These are phyloP conservation scores for Squalus acanthias DNA, from an alignment of 2,797 vertebrate species.

Conservation along the genomic window DNA sequence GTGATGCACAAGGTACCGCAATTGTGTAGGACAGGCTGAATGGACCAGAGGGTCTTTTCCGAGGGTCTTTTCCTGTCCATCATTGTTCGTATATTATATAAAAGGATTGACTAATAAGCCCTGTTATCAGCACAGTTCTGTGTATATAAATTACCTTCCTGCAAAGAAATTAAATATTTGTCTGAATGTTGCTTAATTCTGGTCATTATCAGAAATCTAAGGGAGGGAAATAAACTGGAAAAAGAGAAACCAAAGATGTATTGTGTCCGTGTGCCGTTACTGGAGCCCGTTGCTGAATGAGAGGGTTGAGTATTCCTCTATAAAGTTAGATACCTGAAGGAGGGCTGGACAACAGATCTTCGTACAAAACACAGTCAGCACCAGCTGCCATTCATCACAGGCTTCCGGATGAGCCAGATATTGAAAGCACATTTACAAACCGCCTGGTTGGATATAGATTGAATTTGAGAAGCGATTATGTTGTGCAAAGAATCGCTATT, in stretches of 20 bases:
- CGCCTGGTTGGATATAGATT: background rate
- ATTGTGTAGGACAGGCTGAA: background rate
- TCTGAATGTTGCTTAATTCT: background rate
- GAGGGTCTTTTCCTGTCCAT: background rate
- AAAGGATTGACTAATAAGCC: background rate
- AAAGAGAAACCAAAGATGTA: background rate
- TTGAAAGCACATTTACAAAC: background rate
- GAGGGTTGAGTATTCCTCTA: background rate
- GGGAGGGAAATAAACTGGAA: background rate
- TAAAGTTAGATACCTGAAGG: background rate
- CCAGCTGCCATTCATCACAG: background rate
- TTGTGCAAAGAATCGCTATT: background rate
- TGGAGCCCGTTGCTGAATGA: background rate
- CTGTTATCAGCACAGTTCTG: background rate
- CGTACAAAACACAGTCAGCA: background rate
- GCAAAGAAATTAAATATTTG: background rate
- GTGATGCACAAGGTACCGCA: background rate
- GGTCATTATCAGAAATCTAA: background rate
- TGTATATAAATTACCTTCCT: background rate
- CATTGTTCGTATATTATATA: background rate
- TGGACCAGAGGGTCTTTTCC: background rate
- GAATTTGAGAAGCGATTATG: background rate
- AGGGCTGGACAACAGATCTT: background rate
- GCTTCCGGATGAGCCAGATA: background rate
- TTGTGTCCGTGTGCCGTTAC: background rate